Percentiles rank a stretch among this genome's conserved stretches.
Conservation (phyloP, 2,113 vertebrate species). For the Gymnobelideus leadbeateri region DNA sequence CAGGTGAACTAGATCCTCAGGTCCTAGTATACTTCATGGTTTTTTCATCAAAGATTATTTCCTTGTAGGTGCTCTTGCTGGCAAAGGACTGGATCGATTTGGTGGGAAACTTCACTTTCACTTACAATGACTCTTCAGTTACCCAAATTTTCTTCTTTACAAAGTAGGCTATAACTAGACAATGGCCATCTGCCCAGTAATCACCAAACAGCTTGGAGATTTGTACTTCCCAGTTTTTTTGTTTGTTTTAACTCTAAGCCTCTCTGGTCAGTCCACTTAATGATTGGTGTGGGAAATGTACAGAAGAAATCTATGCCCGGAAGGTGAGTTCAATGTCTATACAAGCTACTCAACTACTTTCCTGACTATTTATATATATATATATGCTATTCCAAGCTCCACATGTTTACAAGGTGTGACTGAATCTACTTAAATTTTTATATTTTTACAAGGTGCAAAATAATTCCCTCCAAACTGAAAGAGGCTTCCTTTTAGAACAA, state of each 20-base stretch:
- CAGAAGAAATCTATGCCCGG: neutral
- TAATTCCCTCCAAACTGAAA: neutral
- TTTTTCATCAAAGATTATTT: too few species aligned
- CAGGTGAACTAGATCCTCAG: too few species aligned
- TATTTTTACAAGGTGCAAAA: neutral
- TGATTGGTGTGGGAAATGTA: neutral
- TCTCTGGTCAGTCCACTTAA: neutral
- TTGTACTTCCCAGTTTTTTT: neutral
- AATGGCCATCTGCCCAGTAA: neutral
- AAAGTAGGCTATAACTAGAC: neutral
- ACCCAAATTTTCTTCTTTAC: neutral
- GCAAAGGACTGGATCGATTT: too few species aligned
- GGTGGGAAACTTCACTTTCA: neutral
- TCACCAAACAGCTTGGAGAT: neutral
- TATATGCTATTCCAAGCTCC: neutral
- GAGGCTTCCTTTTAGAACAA: neutral
- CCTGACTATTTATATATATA: neutral
- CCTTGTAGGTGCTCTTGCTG: too few species aligned
- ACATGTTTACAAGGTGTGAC: neutral
- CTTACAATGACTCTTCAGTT: neutral
- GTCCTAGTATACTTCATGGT: too few species aligned
- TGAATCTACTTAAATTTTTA: neutral
- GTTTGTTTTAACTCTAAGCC: too few species aligned
- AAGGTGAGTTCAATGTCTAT: neutral
- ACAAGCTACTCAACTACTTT: neutral